Conservation (phyloP, 2,888 invertebrate species). For the Drosophila niveifrons region DNA sequence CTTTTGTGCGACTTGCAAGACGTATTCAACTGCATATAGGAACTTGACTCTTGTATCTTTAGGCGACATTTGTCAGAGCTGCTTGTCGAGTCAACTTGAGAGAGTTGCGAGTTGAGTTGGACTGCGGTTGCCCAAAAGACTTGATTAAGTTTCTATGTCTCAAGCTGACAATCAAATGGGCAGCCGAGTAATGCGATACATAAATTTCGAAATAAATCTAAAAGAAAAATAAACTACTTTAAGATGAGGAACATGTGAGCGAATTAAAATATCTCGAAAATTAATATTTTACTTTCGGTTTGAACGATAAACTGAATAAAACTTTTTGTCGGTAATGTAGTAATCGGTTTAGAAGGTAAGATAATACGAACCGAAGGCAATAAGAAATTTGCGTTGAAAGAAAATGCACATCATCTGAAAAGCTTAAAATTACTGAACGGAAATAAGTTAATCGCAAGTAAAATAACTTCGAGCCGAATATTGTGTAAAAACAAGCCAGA, state of each 20-base stretch:
- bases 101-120: conserved; percentile 41
- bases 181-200: conserved; percentile 44
- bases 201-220: conserved; percentile 4
- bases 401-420: conserved; percentile 11
- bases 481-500: conserved; percentile 11
- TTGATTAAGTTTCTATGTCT: conserved; percentile 67
- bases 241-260: background rate
- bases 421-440: conserved; percentile 39
- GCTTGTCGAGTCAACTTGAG: conserved; percentile 11
- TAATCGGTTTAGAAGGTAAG: background rate
- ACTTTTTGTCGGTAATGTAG: too few species aligned
- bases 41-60: conserved; percentile 44
- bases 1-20: conserved; percentile 47
- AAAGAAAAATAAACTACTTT: conserved; percentile 1
- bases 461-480: conserved; percentile 55
- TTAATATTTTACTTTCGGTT: too few species aligned
- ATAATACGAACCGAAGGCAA: too few species aligned
- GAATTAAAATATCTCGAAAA: too few species aligned
- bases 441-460: conserved; percentile 63
- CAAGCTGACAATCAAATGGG: conserved; percentile 38
- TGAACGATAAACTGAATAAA: too few species aligned
- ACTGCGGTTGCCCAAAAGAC: conserved; percentile 69
- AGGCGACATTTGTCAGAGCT: conserved; percentile 70
- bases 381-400: too few species aligned
- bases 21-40: conserved; percentile 57